Base-by-base conservation (phyloP, 37 sponge, comb jelly and placozoan species). In the Beroe forskalii region DNA sequence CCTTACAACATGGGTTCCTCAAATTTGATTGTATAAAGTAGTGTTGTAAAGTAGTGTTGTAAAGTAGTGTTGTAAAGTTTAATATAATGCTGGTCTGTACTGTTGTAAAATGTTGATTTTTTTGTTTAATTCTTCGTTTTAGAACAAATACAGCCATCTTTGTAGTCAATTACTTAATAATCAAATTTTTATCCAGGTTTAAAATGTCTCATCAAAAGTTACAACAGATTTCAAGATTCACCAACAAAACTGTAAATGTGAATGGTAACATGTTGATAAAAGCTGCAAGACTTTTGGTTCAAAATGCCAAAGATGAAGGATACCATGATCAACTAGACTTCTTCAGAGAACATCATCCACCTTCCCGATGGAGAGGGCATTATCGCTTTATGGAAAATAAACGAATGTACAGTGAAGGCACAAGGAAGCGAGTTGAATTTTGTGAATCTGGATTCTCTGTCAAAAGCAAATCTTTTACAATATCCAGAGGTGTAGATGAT, bases 351-450 rank as follows among this genome's bases (percentile, higher is more conserved):
- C 86, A 80, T 27, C 55, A 25, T 4, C 86, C 48, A 6, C 76
- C 20, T 35, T 72, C 38, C 22, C 28, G 55, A 22, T 80, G 30
- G 30, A 80, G 86, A 80, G 1, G 14, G n/a, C 86, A 80, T 23
- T 80, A 80, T 38, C 12, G 86, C 2, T 80, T 44, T 80, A 80
- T 80, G 86, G 86, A 41, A 3, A 32, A 80, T 3, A 80, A 44
- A n/a, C 40, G 86, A 44, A 80, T 80, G 86, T 80, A 80, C 86
- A 80, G 55, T 80, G 55, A 41, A 25, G 86, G 44, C 0, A 80
- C 42, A 37, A 40, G 35, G 2, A 38, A 41, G 17, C 43, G 55
- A 27, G 1, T 80, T 4, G 86, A 80, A 20, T 80, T 80, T 25
- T 8, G 40, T 41, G 48, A 42, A 42, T 80, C 86, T 1, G 86